Percentiles rank a stretch among this genome's conserved stretches.
phyloP scores from a whole-genome alignment of 2,888 invertebrate species.

The Augiades crinisus region DNA sequence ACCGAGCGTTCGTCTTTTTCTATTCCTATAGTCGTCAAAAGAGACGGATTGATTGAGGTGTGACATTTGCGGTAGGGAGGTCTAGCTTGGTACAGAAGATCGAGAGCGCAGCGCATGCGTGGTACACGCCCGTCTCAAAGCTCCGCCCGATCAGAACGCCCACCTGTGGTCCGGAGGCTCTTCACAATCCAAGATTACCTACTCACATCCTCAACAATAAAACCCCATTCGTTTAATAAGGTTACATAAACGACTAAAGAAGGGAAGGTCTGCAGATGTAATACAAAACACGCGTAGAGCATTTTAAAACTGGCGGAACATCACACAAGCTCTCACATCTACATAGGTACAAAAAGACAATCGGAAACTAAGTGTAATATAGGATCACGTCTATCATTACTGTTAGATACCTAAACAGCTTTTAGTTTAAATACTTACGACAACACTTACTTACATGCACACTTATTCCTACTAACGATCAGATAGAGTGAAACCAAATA shows the following conservation, averaged over 20 bases:
- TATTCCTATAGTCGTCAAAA: conserved; percentile 52
- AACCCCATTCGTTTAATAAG: conserved; percentile 22
- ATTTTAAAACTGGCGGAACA: conserved; percentile 64
- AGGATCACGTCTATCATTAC: conserved; percentile 46
- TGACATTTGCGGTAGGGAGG: conserved; percentile 41
- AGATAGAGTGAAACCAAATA: conserved; percentile 26
- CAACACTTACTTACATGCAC: conserved; percentile 42
- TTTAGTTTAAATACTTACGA: conserved; percentile 40
- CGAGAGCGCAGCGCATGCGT: conserved; percentile 65
- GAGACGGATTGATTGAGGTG: conserved; percentile 57
- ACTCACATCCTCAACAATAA: conserved; percentile 35
- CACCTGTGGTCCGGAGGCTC: conserved; percentile 65
- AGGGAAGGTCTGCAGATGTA: conserved; percentile 30
- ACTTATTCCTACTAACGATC: conserved; percentile 34
- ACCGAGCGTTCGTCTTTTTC: conserved; percentile 59
- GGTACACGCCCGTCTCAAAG: conserved; percentile 59
- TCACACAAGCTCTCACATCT: conserved; percentile 70
- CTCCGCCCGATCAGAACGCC: conserved; percentile 72
- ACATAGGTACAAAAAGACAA: conserved; percentile 58
- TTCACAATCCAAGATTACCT: conserved; percentile 48
- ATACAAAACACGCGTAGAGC: conserved; percentile 43
- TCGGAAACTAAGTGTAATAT: conserved; percentile 48
- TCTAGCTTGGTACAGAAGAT: conserved; percentile 41
- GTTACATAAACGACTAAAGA: conserved; percentile 27
- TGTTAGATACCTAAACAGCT: conserved; percentile 43